These are phyloP conservation scores for Euschistus heros DNA, from an alignment of 1,140 invertebrate species.

Conservation along the genomic window DNA sequence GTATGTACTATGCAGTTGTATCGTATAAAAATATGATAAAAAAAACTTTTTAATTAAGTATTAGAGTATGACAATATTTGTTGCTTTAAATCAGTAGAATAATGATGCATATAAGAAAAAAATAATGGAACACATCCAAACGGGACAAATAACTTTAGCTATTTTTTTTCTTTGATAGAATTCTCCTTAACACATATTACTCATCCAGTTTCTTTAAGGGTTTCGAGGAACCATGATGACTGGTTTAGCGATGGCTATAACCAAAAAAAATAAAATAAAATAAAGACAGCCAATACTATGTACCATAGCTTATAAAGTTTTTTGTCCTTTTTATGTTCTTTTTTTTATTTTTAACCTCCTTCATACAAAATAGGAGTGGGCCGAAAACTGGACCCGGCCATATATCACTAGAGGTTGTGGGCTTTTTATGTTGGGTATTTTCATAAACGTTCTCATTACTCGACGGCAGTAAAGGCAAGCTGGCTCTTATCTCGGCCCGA, in stretches of 20 bases:
- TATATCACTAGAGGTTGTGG: background rate
- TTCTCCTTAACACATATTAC: background rate
- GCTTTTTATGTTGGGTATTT: background rate
- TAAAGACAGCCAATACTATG: background rate
- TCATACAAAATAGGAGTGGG: background rate
- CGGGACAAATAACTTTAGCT: background rate
- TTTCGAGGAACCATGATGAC: background rate
- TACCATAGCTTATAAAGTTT: background rate
- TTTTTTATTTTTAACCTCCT: background rate
- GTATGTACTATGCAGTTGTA: no score
- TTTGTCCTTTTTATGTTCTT: background rate
- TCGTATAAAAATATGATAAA: no score
- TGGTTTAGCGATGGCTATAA: background rate
- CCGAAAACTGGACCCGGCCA: slow-evolving; percentile 5
- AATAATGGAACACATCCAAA: no score
- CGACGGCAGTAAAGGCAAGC: slow-evolving; percentile 1
- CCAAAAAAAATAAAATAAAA: background rate
- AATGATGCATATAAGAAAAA: no score
- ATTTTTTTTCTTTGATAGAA: background rate
- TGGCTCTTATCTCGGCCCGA: background rate
- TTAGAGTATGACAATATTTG: no score
- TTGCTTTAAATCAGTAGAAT: no score
- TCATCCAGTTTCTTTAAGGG: background rate
- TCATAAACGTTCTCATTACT: slow-evolving; percentile 8
- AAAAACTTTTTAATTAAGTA: no score